Evolutionary conservation across 2,797 vertebrate genomes (phyloP), one percentile per base, ranked within the genome.

Genomic region (Macropodus opercularis): DNA sequence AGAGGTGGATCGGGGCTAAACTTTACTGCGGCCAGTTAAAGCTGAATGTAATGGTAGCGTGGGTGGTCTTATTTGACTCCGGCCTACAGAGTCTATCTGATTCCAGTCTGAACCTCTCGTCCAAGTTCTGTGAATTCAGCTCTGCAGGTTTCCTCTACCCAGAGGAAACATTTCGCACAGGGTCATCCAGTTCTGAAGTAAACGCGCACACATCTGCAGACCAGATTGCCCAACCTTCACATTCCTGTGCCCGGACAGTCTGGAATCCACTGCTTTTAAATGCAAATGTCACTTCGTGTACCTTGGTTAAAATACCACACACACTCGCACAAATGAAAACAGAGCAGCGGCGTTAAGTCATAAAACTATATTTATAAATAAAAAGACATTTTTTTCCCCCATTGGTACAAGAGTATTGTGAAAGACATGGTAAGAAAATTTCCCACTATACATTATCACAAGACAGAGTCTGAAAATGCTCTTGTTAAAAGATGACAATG

Each of bases 301-400:
- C 10, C 17, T 35, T 27, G 10, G 26, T 12, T 18, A 17, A 44
- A 22, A 19, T 34, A 32, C 44, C 2, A 8, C 3, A 2, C 19
- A 42, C 6, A 65, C n/a, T 65, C 54, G 53, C 17, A 64, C 48
- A 63, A 53, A 80, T 34, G 62, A 68, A 67, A 67, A 73, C 68
- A 52, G 27, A 31, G 31, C 31, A 40, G 32, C 69, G 75, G 48
- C 52, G 54, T 87, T 90, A 85, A 88, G 90, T 91, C 91, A 93
- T 94, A 93, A 93, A 94, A 93, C 92, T 93, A 93, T 93, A 90
- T 93, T 93, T 92, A 94, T 94, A 94, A 93, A 94, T 93, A 91
- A 93, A 93, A 93, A 91, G 83, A 85, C 80, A 79, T 81, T 87
- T 88, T 32, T 88, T 85, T 59, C 80, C n/a, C n/a, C n/a, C n/a